Evolutionary conservation across 2,888 invertebrate species (phyloP), one percentile per base, ranked within the genome.

Genomic region (Cephus pygmeus): DNA sequence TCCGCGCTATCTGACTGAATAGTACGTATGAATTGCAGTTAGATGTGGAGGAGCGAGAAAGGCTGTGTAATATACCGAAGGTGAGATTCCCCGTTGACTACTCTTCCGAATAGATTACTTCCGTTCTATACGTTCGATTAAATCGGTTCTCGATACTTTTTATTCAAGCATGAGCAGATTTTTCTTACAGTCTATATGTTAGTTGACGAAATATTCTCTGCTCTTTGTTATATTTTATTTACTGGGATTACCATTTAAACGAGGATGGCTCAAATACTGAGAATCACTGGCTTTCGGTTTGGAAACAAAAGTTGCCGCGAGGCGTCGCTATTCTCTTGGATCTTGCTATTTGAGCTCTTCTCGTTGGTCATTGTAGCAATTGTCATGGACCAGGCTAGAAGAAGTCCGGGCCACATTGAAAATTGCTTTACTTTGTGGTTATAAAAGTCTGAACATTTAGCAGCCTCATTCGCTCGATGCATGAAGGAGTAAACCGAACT

Each of bases 41-140:
- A 90, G 90, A 90, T 89, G 89, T 90, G 89, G 91, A 91, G 90
- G 91, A 91, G 88, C 91, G 91, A 90, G 90, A 91, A 89, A 90
- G 90, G 91, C 90, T 91, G 89, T 91, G 90, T 90, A 91, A 91
- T 90, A 90, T 90, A 90, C 90, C 90, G 86, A 90, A 90, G 90
- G 90, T 90, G 88, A 90, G 89, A 88, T 82, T 84, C 85, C 87
- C 83, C 83, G 85, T 81, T 85, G 83, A 86, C 80, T 83, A 81
- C 82, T 33, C 34, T 69, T 77, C 30, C 69, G 75, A 69, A 33
- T 78, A 36, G 23, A 71, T 71, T 68, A 69, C 15, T 33, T 71
- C 23, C 31, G 34, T 71, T 31, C n/a, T 33, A 12, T 71, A 71
- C 12, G 23, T 56, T 56, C 56, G 56, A 56, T 56, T 56, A 56